Evolutionary conservation across 2,888 invertebrate genomes (phyloP), one percentile per base, ranked within the genome.

Genomic region (Heliconius ethilla): DNA sequence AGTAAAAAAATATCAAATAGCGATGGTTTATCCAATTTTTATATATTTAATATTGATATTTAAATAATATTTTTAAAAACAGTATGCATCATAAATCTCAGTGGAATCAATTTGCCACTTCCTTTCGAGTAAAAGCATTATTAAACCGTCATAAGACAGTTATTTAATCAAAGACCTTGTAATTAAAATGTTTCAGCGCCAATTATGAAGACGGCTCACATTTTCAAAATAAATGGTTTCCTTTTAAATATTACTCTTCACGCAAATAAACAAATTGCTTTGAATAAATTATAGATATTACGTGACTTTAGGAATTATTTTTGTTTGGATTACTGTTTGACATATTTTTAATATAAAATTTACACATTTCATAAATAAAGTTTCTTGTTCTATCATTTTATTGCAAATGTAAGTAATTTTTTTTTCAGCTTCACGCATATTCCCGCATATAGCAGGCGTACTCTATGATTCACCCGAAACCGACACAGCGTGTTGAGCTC

Each of bases 201-300:
- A 29, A 29, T 70, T 70, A 72, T 59, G n/a, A 72, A 72, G 33
- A 33, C 37, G 59, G 59, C 25, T n/a, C 33, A 59, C 25, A 72
- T 59, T 72, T 72, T 37, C n/a, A 59, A 72, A 59, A 72, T 72
- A 2, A 59, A 37, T 72, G 33, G 29, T 55, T 72, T 55, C 59
- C 72, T 72, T 72, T 59, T 59, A 72, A 15, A 72, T 72, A 25
- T 33, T 37, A 37, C 33, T 59, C 25, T n/a, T n/a, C 25, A 25
- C 25, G 37, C 59, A 15, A 59, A 37, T 18, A 33, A 37, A 59
- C 37, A 33, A 15, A 72, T 72, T 72, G 51, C 55, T 72, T 59
- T 18, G 4, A 72, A 72, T 37, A 59, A 72, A 59, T 72, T 59
- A 72, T 72, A 25, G 72, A 72, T 59, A 4, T 37, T 72, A 72